A percentile compares a stretch with the other conserved stretches of the same genome.
These are phyloP conservation scores for Mimas tiliae DNA, from an alignment of 2,888 invertebrate genomes.

Conservation along the genomic window DNA sequence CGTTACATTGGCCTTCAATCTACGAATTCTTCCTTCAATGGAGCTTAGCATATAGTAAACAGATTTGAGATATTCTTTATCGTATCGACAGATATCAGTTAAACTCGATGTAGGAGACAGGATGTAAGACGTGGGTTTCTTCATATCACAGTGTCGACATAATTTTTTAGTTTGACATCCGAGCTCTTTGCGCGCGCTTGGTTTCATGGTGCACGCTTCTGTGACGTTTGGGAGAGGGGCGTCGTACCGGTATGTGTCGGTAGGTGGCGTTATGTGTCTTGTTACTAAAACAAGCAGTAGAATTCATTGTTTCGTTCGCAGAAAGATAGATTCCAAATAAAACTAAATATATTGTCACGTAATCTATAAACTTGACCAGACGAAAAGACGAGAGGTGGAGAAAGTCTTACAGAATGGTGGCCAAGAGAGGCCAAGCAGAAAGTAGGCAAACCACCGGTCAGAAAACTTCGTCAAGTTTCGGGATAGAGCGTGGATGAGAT, in stretches of 20 bases:
- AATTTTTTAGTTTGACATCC: slow-evolving; percentile 55
- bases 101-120: slow-evolving; percentile 52
- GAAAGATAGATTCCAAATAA: too few species aligned
- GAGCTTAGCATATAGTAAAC: slow-evolving; percentile 65
- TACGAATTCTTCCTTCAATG: slow-evolving; percentile 70
- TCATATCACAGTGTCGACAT: slow-evolving; percentile 13
- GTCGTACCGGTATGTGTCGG: slow-evolving; percentile 36
- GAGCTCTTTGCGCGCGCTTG: slow-evolving; percentile 55
- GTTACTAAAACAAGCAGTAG: slow-evolving; percentile 51
- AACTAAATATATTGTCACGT: too few species aligned
- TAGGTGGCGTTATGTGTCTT: slow-evolving; percentile 48
- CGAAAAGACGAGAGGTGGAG: too few species aligned
- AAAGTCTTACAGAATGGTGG: too few species aligned
- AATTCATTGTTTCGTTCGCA: too few species aligned
- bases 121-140: slow-evolving; percentile 15
- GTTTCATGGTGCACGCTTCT: slow-evolving; percentile 66
- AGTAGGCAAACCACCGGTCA: too few species aligned
- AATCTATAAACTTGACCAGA: too few species aligned
- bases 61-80: slow-evolving; percentile 59
- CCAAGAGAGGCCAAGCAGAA: too few species aligned
- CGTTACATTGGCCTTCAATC: slow-evolving; percentile 55
- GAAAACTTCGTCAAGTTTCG: too few species aligned
- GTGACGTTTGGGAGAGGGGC: slow-evolving; percentile 27
- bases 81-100: slow-evolving; percentile 59
- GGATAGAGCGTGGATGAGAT: too few species aligned